Base-by-base conservation (phyloP, 2,797 vertebrate genomes). In the Ataeniobius toweri region DNA sequence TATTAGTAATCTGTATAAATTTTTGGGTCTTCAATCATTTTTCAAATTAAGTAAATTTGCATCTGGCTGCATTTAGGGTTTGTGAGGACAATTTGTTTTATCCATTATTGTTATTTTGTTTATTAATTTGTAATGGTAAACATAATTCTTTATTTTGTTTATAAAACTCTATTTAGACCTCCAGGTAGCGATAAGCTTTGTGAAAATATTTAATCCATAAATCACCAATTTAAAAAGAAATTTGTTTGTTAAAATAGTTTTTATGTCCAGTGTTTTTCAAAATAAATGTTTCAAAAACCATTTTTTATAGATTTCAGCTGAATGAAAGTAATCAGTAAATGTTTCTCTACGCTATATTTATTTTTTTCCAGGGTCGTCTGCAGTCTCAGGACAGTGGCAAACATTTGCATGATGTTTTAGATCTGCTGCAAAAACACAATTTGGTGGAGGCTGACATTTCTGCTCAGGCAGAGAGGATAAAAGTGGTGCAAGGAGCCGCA, bases 401-500 rank as follows among this genome's bases (percentile, higher is more conserved):
- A 93, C 98, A 99, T 89, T 94, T 99, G 84, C 96, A 96, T 0
- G 97, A 97, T 0, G 98, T 99, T 77, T 96, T 99, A 74, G 97
- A 98, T 78, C 93, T 99, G 12, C 95, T 98, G 58, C 98, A 99
- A 95, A 96, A 96, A 67, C 98, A 99, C 51, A 96, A 91, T 6
- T 94, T 99, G 89, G 97, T 99, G 74, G 98, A 99, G 82, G 97
- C 98, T 0, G 98, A 99, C 86, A 97, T 98, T 24, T 95, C 97
- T 0, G 97, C 96, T 16, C 98, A 99, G 92, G 97, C 98, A 0
- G 98, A 99, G 89, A 86, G 97, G 75, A 97, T 99, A 74, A 96
- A 96, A 77, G 97, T 82, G 0, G 96, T 98, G 51, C 94, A 97
- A 48, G 93, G 93, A 2, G 93, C 96, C 0, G 97, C 97, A 0